Conservation (phyloP, 1,140 invertebrate genomes). For the Euura lappo region DNA sequence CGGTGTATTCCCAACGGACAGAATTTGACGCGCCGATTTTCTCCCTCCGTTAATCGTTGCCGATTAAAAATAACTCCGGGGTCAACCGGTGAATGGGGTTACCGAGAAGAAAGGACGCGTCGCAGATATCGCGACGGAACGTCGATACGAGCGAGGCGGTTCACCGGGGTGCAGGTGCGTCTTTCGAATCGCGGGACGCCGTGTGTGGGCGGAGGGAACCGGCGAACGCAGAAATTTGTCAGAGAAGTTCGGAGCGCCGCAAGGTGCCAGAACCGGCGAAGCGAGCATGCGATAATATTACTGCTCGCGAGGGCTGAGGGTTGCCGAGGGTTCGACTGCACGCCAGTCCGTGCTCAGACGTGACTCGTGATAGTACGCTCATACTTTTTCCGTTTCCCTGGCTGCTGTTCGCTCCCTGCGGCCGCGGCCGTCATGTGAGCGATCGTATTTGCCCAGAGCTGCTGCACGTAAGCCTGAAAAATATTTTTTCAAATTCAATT, state of each 20-base stretch:
- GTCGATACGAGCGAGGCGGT: not conserved
- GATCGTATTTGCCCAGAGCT: not conserved
- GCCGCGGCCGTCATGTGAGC: not conserved
- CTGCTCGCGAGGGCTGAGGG: conserved; percentile 27
- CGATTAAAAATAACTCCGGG: too few species aligned
- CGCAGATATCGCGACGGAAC: not conserved
- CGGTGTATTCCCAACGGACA: too few species aligned
- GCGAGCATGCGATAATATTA: not conserved
- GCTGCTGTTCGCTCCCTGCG: not conserved
- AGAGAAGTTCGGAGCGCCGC: conserved; percentile 22
- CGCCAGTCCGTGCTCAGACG: conserved; percentile 53
- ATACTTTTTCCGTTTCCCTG: conserved; percentile 26
- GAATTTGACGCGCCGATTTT: too few species aligned
- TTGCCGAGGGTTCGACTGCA: conserved; percentile 38
- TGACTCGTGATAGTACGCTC: conserved; percentile 45
- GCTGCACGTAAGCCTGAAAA: not conserved
- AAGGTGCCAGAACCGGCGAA: conserved; percentile 21
- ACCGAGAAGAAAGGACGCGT: not conserved
- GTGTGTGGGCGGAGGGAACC: not conserved
- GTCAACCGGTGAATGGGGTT: too few species aligned
- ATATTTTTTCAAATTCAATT: not conserved
- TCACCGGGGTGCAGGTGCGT: not conserved
- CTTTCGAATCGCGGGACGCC: not conserved
- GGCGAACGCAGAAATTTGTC: not conserved
- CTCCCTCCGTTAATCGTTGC: too few species aligned